Evolutionary conservation across 2,888 invertebrate species (phyloP), one percentile per base, ranked within the genome.

Genomic region (Ochlodes sylvanus): DNA sequence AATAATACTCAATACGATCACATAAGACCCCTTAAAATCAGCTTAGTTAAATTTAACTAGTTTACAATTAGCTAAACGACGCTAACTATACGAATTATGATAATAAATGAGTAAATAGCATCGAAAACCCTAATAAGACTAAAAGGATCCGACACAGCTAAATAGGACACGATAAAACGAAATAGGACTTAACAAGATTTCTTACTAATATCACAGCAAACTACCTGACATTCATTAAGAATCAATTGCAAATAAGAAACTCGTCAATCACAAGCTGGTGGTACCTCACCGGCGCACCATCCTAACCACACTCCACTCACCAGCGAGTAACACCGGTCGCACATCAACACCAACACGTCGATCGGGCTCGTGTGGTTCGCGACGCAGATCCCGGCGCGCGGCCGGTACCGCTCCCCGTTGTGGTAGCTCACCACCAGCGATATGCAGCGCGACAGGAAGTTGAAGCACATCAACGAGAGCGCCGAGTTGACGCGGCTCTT

Each of bases 321-420:
- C 98, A 99, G 94, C 56, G 99, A 98, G 91, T 99, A 99, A 84
- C 97, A 97, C 84, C 98, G 98, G 93, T 99, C 99, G 89, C 98
- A 98, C 95, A 99, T 98, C 65, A 99, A 95, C 75, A 99, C 97
- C 76, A 99, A 95, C 67, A 98, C 99, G 90, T 99, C 99, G 75
- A 99, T 98, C 3, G 99, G 99, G 72, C 99, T 99, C 6, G 99
- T 99, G 92, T 99, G 99, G 93, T 99, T 99, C 58, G 99, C 99
- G 34, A 99, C 99, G 93, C 99, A 99, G 79, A 99, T 99, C 54
- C 96, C 96, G 64, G 94, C 96, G 74, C 90, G 94, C 78, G 95
- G 95, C 41, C 98, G 98, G 77, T 95, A 95, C 87, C 98, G 97
- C 84, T 98, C 97, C 65, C 95, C 95, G 86, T 96, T 97, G 90